phyloP scores from a whole-genome alignment of 2,888 invertebrate genomes.

The Teleiodes luculella region DNA sequence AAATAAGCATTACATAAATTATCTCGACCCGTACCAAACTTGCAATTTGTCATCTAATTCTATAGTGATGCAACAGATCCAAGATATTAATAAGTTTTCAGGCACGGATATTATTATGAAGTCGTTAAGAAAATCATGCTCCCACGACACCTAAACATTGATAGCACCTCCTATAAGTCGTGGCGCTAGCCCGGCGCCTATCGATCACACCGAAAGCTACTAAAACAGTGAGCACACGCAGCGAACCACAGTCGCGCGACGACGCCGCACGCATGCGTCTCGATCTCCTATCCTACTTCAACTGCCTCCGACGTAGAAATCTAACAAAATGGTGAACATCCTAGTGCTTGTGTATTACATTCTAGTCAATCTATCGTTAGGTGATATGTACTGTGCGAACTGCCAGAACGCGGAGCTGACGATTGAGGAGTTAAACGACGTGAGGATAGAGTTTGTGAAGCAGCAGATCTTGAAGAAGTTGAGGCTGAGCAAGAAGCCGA shows the following conservation, averaged over 20 bases:
- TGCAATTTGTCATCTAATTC: not conserved
- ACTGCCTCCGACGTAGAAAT: slow-evolving; percentile 55
- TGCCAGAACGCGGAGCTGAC: slow-evolving; percentile 67
- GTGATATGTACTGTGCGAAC: slow-evolving; percentile 57
- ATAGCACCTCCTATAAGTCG: not conserved
- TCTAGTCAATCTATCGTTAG: slow-evolving; percentile 54
- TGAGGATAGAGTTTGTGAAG: slow-evolving; percentile 89
- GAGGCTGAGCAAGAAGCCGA: slow-evolving; percentile 85
- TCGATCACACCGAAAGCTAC: not conserved
- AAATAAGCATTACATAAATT: too few relatives aligned
- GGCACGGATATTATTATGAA: not conserved
- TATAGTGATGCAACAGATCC: not conserved
- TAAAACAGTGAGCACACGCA: not conserved
- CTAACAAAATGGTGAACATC: slow-evolving; percentile 38
- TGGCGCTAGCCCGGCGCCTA: not conserved
- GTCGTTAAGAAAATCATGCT: not conserved
- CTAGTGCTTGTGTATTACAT: slow-evolving; percentile 47
- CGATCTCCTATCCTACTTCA: slow-evolving; percentile 56
- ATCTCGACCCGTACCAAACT: too few relatives aligned
- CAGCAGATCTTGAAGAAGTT: slow-evolving; percentile 90
- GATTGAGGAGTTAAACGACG: slow-evolving; percentile 80
- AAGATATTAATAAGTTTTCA: not conserved
- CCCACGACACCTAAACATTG: not conserved
- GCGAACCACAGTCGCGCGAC: slow-evolving; percentile 40
- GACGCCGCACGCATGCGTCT: slow-evolving; percentile 59